phyloP scores from a whole-genome alignment of 2,113 vertebrate species.

The Globicephala melas region DNA sequence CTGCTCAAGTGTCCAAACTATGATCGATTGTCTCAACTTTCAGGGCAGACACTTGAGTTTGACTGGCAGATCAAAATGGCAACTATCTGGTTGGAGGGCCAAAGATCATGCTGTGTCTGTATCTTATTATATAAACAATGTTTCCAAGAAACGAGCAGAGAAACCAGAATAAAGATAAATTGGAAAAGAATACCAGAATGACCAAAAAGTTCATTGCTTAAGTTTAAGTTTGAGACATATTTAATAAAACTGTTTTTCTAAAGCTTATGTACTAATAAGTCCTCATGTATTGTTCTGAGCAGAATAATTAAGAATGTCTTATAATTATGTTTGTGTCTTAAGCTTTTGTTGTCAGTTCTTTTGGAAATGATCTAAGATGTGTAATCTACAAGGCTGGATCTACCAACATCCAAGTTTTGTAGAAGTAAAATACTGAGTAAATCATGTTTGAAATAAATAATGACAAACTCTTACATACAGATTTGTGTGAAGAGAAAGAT shows the following conservation, averaged over 20 bases:
- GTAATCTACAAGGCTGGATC: neutral
- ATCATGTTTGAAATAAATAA: neutral
- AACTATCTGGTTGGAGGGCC: slow-evolving; percentile 75
- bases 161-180: slow-evolving; percentile 66
- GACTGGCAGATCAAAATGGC: slow-evolving; percentile 74
- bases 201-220: neutral
- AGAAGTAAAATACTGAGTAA: slow-evolving; percentile 8
- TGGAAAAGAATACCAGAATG: neutral
- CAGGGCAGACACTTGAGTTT: slow-evolving; percentile 65
- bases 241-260: neutral
- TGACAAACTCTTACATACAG: neutral
- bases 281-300: neutral
- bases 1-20: slow-evolving; percentile 73
- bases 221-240: neutral
- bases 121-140: slow-evolving; percentile 50
- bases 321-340: slow-evolving; percentile 2
- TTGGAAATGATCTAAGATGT: neutral
- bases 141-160: neutral
- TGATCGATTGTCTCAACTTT: slow-evolving; percentile 73
- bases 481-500: neutral
- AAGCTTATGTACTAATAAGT: slow-evolving; percentile 19
- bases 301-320: slow-evolving; percentile 24
- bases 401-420: neutral
- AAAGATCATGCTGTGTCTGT: slow-evolving; percentile 60
- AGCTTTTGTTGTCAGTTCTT: neutral